Evolutionary conservation across 2,797 vertebrate species (phyloP).

Genomic region (Aeoliscus strigatus): DNA sequence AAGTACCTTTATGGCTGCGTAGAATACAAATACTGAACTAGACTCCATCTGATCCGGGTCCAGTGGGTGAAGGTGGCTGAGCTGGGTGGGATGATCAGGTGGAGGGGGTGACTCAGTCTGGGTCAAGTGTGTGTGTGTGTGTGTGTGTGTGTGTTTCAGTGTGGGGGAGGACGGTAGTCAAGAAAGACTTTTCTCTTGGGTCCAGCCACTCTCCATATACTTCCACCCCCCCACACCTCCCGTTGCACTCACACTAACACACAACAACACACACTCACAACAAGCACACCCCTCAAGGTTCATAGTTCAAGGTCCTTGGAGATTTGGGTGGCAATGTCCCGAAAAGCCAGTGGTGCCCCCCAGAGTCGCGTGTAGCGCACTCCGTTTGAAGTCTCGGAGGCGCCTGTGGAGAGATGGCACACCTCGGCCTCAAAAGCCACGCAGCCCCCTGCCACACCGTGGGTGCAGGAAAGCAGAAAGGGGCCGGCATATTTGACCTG

Average conservation of each 20-base stretch:
- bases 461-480: constrained; percentile 86
- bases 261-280: constrained; percentile 32
- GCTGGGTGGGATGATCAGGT: constrained; percentile 33
- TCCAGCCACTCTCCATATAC: constrained; percentile 61
- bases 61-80: constrained; percentile 52
- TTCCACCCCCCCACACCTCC: constrained; percentile 27
- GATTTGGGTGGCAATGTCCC: constrained; percentile 83
- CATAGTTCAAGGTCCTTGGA: constrained; percentile 87
- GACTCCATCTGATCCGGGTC: constrained; percentile 65
- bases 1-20: constrained; percentile 69
- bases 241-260: constrained; percentile 31
- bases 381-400: constrained; percentile 77
- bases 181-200: constrained; percentile 55
- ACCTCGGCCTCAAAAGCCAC: constrained; percentile 87
- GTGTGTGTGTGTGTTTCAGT: constrained; percentile 18
- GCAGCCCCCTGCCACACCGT: constrained; percentile 76
- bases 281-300: constrained; percentile 47
- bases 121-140: constrained; percentile 25
- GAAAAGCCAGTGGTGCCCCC: constrained; percentile 84
- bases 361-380: constrained; percentile 84
- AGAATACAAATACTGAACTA: constrained; percentile 71
- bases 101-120: constrained; percentile 47
- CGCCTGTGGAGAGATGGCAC: constrained; percentile 81
- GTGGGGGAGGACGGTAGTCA: constrained; percentile 26
- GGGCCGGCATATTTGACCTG: constrained; percentile 82